Evolutionary conservation across 2,797 vertebrate species (phyloP).

Genomic region (Tinamus major): DNA sequence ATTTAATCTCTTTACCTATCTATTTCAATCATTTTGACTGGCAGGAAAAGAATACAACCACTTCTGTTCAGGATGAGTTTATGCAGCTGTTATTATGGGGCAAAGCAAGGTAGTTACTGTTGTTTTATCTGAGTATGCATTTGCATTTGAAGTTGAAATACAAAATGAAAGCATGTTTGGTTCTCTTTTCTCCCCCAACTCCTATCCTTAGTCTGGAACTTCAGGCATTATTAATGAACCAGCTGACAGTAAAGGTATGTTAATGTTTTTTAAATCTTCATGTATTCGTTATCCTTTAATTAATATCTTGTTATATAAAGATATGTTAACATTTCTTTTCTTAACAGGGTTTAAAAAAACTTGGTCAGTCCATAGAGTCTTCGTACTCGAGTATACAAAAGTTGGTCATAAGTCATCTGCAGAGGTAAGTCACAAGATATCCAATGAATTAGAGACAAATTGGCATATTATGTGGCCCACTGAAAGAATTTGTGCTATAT

Average conservation of each 20-base stretch:
- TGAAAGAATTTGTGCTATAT: not conserved
- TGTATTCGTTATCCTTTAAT: not conserved
- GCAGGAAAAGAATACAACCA: slow-evolving; percentile 96
- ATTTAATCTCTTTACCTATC: slow-evolving; percentile 41
- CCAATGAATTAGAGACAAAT: not conserved
- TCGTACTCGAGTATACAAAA: slow-evolving; percentile 99
- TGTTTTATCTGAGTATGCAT: slow-evolving; percentile 31
- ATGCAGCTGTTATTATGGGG: slow-evolving; percentile 97
- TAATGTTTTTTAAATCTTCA: not conserved
- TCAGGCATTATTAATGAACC: slow-evolving; percentile 96
- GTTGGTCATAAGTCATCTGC: slow-evolving; percentile 96
- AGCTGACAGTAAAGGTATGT: slow-evolving; percentile 94
- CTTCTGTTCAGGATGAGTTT: slow-evolving; percentile 98
- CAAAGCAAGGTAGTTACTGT: slow-evolving; percentile 89
- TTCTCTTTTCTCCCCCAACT: slow-evolving; percentile 13
- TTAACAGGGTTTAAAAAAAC: slow-evolving; percentile 94
- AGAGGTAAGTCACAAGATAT: slow-evolving; percentile 85
- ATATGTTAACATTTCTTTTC: not conserved
- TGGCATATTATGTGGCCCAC: not conserved
- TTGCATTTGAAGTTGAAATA: slow-evolving; percentile 1
- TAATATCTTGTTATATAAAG: not conserved
- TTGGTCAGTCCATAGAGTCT: slow-evolving; percentile 97
- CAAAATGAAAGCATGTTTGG: not conserved
- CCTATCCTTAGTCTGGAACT: slow-evolving; percentile 87
- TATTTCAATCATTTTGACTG: slow-evolving; percentile 34